Conservation (phyloP, 2,888 invertebrate species). For the Athalia rosae region DNA sequence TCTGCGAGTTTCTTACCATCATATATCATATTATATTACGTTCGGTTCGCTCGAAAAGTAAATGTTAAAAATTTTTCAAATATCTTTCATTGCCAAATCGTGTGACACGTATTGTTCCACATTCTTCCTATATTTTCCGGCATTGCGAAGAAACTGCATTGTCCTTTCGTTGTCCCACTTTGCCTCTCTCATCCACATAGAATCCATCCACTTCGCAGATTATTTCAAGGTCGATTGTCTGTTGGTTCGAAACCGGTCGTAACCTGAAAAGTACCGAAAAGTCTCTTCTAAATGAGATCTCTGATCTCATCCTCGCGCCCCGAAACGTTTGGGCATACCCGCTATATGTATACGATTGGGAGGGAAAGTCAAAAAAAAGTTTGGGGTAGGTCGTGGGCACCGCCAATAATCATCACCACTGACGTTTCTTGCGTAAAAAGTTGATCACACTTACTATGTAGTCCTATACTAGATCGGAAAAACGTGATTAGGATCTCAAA, state of each 20-base stretch:
- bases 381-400: slow-evolving; percentile 6
- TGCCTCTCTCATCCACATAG: background rate
- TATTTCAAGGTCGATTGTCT: background rate
- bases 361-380: slow-evolving; percentile 18
- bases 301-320: background rate
- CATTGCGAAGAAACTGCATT: no score
- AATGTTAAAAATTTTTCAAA: background rate
- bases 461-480: background rate
- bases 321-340: slow-evolving; percentile 13
- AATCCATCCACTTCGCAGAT: background rate
- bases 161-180: background rate
- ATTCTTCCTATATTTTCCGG: no score
- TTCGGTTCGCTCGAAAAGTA: background rate
- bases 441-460: slow-evolving; percentile 32
- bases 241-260: background rate
- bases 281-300: slow-evolving; percentile 22
- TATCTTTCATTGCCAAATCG: background rate
- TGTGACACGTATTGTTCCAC: no score
- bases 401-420: background rate
- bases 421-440: slow-evolving; percentile 29
- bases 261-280: slow-evolving; percentile 8
- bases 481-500: slow-evolving; percentile 28
- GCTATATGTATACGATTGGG: background rate
- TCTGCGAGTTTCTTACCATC: slow-evolving; percentile 4
- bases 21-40: background rate